phyloP scores from a whole-genome alignment of 2,113 vertebrate species.

The Cygnus buccinator region DNA sequence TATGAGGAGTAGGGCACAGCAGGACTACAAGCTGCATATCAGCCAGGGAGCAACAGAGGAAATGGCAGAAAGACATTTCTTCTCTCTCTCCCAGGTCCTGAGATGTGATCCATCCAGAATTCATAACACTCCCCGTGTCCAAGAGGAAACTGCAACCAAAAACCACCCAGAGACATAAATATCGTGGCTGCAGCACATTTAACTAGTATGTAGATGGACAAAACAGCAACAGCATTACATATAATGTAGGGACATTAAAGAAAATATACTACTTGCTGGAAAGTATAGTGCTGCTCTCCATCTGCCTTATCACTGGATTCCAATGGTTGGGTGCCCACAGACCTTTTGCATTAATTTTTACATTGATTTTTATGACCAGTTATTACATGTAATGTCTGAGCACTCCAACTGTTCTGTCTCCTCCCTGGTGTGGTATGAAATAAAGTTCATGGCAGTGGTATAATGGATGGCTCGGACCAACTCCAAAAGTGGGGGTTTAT shows the following conservation, averaged over 20 bases:
- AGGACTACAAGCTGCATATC: neutral
- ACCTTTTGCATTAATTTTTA: constrained; percentile 71
- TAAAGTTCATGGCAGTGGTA: constrained; percentile 64
- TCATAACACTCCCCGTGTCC: constrained; percentile 1
- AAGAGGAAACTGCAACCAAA: constrained; percentile 26
- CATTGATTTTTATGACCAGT: constrained; percentile 67
- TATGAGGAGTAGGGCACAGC: neutral
- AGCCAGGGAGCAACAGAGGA: neutral
- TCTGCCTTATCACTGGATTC: constrained; percentile 55
- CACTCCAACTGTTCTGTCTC: constrained; percentile 46
- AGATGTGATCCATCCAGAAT: neutral
- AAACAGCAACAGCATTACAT: constrained; percentile 40
- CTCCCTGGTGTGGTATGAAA: constrained; percentile 75
- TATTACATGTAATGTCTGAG: constrained; percentile 58
- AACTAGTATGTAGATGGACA: constrained; percentile 20
- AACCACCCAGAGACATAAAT: neutral
- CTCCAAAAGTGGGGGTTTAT: constrained; percentile 57
- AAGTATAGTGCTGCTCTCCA: constrained; percentile 29
- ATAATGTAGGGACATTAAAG: constrained; percentile 20
- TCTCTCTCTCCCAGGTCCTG: neutral
- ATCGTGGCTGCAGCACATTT: neutral
- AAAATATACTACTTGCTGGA: constrained; percentile 43
- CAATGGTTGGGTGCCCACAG: constrained; percentile 65
- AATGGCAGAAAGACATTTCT: neutral
- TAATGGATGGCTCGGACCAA: constrained; percentile 63